Evolutionary conservation across 2,888 invertebrate genomes (phyloP), one percentile per base, ranked within the genome.

Genomic region (Carpatolechia fugitivella): DNA sequence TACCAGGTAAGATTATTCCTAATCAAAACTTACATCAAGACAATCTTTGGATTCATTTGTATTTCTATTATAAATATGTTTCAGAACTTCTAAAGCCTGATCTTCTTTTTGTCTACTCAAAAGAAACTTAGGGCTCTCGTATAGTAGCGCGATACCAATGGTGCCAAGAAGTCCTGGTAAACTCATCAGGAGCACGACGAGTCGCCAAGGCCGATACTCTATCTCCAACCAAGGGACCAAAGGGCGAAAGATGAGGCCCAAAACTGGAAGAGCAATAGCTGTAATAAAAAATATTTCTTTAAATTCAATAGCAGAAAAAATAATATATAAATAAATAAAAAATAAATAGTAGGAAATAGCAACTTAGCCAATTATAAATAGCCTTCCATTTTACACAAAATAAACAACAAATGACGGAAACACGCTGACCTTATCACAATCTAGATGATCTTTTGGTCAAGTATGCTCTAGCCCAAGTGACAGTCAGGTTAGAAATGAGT

Each of bases 101-200:
- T 91, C 82, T 0, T 90, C 78, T 55, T 85, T 82, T 0, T 92
- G 92, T 62, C 92, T 93, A 35, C 93, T 92, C 3, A 94, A 84
- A 41, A 94, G 83, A 71, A 93, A 96, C 74, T 95, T 95, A 0
- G 96, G 96, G 62, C 95, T 96, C 74, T 96, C 96, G 0, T 94
- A 93, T 52, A 93, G 79, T 41, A 85, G 82, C 0, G 90, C 67
- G 13, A 93, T 79, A 24, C 91, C 86, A 0, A 92, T 10, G 0
- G 92, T 89, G 0, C 94, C 93, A 0, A 94, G 36, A 0, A 93
- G 66, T 48, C 93, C 92, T 0, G 96, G 93, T 0, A 94, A 24
- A 52, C 92, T 91, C 61, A 95, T 91, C 0, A 93, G 64, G 8
- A 94, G 90, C 38, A 96, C 78, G 50, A 95, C 92, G 16, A 95